phyloP scores from a whole-genome alignment of 2,797 vertebrate species.

The Macrochelys suwanniensis region DNA sequence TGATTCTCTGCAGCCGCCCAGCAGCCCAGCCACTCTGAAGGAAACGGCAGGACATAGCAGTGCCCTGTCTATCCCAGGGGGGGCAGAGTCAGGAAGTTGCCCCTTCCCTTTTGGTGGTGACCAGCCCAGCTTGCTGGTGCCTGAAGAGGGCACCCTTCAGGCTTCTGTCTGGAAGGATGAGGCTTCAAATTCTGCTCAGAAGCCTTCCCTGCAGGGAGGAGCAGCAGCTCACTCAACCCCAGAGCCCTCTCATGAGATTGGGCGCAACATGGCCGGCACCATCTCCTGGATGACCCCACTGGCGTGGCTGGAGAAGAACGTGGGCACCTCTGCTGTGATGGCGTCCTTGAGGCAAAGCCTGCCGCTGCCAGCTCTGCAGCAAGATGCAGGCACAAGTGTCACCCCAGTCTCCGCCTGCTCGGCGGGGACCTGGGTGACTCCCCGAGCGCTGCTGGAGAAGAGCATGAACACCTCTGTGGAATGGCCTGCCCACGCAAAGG shows the following conservation, averaged over 20 bases:
- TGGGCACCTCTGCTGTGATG: conserved; percentile 58
- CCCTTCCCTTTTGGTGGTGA: neutral
- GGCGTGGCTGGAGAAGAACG: conserved; percentile 77
- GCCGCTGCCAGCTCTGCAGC: neutral
- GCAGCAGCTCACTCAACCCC: neutral
- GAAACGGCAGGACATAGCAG: too few relatives aligned
- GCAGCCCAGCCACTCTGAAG: too few relatives aligned
- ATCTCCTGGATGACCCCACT: conserved; percentile 71
- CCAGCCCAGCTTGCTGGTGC: neutral
- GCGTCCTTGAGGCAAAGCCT: conserved; percentile 72
- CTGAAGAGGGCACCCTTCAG: neutral
- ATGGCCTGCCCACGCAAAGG: conserved; percentile 17
- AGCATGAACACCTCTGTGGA: conserved; percentile 56
- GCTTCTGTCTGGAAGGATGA: neutral
- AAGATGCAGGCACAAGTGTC: neutral
- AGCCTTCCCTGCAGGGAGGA: neutral
- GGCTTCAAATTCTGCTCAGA: neutral
- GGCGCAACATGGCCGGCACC: neutral
- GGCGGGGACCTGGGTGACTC: conserved; percentile 65
- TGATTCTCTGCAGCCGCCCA: neutral
- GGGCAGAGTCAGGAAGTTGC: too few relatives aligned
- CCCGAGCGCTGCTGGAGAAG: conserved; percentile 55
- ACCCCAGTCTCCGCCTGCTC: conserved; percentile 38
- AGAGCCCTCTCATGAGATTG: neutral
- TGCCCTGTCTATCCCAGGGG: too few relatives aligned